These are phyloP conservation scores for Thecophora atra DNA, from an alignment of 2,888 invertebrate genomes.

Conservation along the genomic window DNA sequence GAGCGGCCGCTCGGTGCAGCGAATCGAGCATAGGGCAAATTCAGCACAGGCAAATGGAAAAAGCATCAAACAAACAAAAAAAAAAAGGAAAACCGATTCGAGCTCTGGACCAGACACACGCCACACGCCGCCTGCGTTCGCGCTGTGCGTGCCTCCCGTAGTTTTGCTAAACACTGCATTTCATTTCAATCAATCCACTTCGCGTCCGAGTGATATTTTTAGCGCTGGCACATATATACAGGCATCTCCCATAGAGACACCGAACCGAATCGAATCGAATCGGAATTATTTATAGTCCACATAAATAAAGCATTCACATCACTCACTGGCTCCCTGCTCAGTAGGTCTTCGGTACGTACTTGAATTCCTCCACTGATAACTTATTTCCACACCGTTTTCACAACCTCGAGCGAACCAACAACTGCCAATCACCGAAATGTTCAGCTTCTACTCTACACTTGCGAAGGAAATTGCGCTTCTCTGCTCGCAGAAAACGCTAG, in stretches of 20 bases:
- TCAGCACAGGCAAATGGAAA: too few relatives aligned
- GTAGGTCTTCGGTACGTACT: background rate
- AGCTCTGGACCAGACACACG: background rate
- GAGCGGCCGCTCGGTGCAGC: too few relatives aligned
- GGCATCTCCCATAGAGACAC: constrained; percentile 38
- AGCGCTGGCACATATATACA: constrained; percentile 36
- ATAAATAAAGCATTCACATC: constrained; percentile 59
- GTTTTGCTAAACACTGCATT: constrained; percentile 48
- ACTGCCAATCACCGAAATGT: too few relatives aligned
- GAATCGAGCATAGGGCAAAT: too few relatives aligned
- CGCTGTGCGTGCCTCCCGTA: constrained; percentile 41
- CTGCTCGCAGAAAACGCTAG: too few relatives aligned
- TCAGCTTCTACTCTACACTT: too few relatives aligned
- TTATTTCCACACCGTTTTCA: too few relatives aligned
- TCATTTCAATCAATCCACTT: constrained; percentile 53
- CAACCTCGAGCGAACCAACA: too few relatives aligned
- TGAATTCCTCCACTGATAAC: too few relatives aligned
- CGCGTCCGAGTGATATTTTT: constrained; percentile 48
- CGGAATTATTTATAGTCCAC: constrained; percentile 61
- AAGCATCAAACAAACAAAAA: background rate
- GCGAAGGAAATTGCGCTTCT: too few relatives aligned
- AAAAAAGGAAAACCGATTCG: background rate
- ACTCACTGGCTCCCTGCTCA: constrained; percentile 38
- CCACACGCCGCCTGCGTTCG: background rate
- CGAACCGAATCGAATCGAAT: constrained; percentile 56